Evolutionary conservation across 64 coral and sea anemone genomes (phyloP), one percentile per base, ranked within the genome.

Genomic region (Actinia tenebrosa): DNA sequence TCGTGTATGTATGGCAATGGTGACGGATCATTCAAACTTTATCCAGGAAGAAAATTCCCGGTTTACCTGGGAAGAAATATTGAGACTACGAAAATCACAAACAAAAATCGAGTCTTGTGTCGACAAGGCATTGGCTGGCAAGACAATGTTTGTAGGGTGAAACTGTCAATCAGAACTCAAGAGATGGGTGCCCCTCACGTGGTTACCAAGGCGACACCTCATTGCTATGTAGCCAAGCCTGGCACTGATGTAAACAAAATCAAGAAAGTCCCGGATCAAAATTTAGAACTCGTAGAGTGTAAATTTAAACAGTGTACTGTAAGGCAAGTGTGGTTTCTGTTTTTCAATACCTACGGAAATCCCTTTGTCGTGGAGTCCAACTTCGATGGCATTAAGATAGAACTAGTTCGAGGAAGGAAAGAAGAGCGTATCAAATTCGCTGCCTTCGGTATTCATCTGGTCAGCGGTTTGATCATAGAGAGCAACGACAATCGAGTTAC

Each of bases 281-380:
- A 89, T 66, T 52, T 93, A 11, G 91, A 97, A 59, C 44, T 90
- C 27, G 92, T 77, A 4, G 83, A 88, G 6, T 97, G 94, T 27
- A 90, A 88, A 22, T 27, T 97, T 26, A 54, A 72, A 47, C 94
- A 97, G 52, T 97, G 94, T 43, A 97, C 91, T 14, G 91, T 97
- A 4, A 88, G 94, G 22, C 94, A 97, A 43, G 94, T 97, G 19
- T 97, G 94, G 94, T 97, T 97, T 72, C 79, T 97, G 2, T 91
- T 97, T 56, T 88, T 97, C 44, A 85, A 84, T 50, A 87, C 94
- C 1, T 88, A 84, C 85, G 94, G 91, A 0, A 60, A 90, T 22
- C 91, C 94, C 10, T 90, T 92, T 43, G 23, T 97, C 4, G 44
- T 46, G 19, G 86, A 93, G 78, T 93, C 91, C 26, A 97, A 93